Evolutionary conservation across 2,797 vertebrate species (phyloP).

Genomic region (Momotus momota): DNA sequence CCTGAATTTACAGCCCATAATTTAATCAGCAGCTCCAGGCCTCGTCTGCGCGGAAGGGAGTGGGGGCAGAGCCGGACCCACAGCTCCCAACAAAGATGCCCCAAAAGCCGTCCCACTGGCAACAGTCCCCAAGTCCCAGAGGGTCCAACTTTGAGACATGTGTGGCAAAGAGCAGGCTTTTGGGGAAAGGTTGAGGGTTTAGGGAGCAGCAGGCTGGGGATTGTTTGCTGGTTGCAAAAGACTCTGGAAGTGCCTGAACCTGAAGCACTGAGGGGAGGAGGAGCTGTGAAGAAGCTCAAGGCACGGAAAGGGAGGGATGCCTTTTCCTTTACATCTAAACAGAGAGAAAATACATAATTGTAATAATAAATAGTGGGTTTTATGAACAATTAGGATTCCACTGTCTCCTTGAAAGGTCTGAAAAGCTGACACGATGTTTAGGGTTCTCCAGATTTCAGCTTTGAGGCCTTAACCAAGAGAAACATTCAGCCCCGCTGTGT

Average conservation of each 20-base stretch:
- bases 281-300: slow-evolving; percentile 13
- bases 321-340: slow-evolving; percentile 25
- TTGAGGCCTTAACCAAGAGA: slow-evolving; percentile 80
- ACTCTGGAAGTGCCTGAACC: background rate
- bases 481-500: slow-evolving; percentile 87
- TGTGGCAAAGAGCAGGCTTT: background rate
- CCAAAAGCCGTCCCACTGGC: background rate
- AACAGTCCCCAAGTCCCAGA: background rate
- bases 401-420: slow-evolving; percentile 74
- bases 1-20: slow-evolving; percentile 68
- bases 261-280: background rate
- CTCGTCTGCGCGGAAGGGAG: background rate
- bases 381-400: slow-evolving; percentile 74
- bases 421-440: slow-evolving; percentile 74
- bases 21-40: slow-evolving; percentile 64
- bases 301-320: background rate
- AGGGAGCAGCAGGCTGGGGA: background rate
- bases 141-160: background rate
- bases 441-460: slow-evolving; percentile 73
- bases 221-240: slow-evolving; percentile 14
- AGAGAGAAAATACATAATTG: slow-evolving; percentile 37
- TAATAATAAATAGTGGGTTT: slow-evolving; percentile 69
- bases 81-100: background rate
- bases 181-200: background rate
- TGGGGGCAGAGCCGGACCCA: background rate